phyloP scores from a whole-genome alignment of 1,140 invertebrate genomes.

The Limonius californicus region DNA sequence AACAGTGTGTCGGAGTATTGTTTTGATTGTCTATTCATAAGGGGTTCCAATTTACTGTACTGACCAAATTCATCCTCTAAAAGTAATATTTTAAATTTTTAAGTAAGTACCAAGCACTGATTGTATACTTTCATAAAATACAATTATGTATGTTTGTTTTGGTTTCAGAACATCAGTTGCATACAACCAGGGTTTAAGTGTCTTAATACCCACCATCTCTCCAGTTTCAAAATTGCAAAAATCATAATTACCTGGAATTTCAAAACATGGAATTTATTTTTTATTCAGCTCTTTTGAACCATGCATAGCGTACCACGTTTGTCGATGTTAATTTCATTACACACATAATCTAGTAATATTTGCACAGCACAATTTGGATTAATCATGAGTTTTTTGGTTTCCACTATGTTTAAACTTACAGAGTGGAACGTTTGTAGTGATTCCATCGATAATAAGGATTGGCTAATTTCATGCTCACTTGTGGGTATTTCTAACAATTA shows the following conservation, averaged over 20 bases:
- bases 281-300: neutral
- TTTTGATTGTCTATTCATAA: neutral
- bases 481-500: too few species aligned
- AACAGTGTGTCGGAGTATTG: neutral
- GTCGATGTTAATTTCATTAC: neutral
- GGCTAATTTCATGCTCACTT: too few species aligned
- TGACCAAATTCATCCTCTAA: neutral
- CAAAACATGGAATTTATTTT: too few species aligned
- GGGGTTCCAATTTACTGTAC: neutral
- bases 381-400: neutral
- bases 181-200: neutral
- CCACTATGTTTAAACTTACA: neutral
- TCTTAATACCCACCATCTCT: neutral
- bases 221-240: neutral
- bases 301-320: neutral
- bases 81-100: neutral
- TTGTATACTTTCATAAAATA: slow-evolving; percentile 4
- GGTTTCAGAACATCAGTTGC: slow-evolving; percentile 1
- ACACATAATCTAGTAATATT: too few species aligned
- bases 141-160: neutral
- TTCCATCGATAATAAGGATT: too few species aligned
- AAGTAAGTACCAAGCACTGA: too few species aligned
- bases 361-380: neutral
- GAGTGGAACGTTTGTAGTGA: neutral
- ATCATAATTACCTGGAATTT: neutral